These are phyloP conservation scores for Campylomormyrus tamandua DNA, from an alignment of 2,113 vertebrate species.

Conservation along the genomic window DNA sequence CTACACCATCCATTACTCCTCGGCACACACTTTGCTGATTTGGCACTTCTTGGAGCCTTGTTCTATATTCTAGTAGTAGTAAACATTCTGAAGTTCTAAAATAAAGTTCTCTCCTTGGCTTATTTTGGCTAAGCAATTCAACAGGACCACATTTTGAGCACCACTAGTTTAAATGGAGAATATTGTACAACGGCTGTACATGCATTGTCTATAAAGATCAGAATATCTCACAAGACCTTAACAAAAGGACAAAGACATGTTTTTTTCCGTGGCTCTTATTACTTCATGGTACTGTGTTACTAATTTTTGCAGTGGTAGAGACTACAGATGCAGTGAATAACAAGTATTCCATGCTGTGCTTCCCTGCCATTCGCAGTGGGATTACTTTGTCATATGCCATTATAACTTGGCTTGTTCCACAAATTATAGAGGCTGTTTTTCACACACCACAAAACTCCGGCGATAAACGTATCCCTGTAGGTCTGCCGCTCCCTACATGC, in stretches of 20 bases:
- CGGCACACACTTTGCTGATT: slow-evolving; percentile 32
- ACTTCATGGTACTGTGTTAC: not conserved
- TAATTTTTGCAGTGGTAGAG: not conserved
- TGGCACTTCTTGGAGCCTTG: slow-evolving; percentile 27
- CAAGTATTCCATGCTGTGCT: not conserved
- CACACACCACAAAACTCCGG: not conserved
- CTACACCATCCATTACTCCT: slow-evolving; percentile 32
- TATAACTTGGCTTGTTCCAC: not conserved
- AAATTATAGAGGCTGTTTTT: not conserved
- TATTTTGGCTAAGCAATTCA: not conserved
- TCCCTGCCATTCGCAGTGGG: not conserved
- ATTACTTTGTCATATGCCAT: not conserved
- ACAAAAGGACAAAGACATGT: not conserved
- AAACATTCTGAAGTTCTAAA: slow-evolving; percentile 7
- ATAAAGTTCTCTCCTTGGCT: not conserved
- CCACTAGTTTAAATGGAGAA: not conserved
- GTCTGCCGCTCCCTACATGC: not conserved
- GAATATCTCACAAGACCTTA: not conserved
- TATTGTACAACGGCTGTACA: not conserved
- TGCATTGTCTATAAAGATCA: not conserved
- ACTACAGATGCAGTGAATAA: not conserved
- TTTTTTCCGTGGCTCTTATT: not conserved
- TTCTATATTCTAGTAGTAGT: slow-evolving; percentile 26
- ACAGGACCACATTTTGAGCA: not conserved
- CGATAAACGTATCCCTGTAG: not conserved